phyloP scores from a whole-genome alignment of 2,113 vertebrate genomes.

The Synodontis membranacea region DNA sequence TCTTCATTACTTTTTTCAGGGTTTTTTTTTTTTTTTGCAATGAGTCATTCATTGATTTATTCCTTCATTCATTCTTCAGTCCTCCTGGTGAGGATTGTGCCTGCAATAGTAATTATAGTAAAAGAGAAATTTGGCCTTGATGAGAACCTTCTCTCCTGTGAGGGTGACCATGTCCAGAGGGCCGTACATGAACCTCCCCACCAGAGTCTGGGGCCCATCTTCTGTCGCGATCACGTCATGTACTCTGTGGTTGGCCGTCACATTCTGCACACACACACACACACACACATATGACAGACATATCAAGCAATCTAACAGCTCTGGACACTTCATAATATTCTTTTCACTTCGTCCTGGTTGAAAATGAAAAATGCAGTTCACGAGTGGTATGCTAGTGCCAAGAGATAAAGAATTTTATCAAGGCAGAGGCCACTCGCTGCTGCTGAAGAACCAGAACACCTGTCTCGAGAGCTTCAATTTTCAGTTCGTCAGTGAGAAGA shows the following conservation, averaged over 20 bases:
- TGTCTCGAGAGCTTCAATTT: not conserved
- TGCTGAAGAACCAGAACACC: not conserved
- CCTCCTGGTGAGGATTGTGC: not conserved
- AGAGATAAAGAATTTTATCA: not conserved
- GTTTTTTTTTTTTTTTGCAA: not conserved
- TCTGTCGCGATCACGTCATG: conserved; percentile 90
- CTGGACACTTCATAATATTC: not conserved
- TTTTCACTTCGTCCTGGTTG: not conserved
- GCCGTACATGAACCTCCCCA: conserved; percentile 95
- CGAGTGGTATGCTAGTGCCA: not conserved
- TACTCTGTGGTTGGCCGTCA: conserved; percentile 94
- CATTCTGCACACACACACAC: conserved; percentile 76
- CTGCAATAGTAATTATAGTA: not conserved
- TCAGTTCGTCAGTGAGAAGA: not conserved
- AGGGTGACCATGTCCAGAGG: conserved; percentile 98
- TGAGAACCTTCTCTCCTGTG: conserved; percentile 91
- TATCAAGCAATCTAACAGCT: not conserved
- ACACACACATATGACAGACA: not conserved
- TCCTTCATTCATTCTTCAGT: not conserved
- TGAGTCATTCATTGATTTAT: not conserved
- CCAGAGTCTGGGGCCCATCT: conserved; percentile 84
- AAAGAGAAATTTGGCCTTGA: not conserved
- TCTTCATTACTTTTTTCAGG: too few species aligned
- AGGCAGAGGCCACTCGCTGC: not conserved
- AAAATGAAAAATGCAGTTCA: conserved; percentile 9